phyloP scores from a whole-genome alignment of 2,888 invertebrate species.

The Thyatira batis region DNA sequence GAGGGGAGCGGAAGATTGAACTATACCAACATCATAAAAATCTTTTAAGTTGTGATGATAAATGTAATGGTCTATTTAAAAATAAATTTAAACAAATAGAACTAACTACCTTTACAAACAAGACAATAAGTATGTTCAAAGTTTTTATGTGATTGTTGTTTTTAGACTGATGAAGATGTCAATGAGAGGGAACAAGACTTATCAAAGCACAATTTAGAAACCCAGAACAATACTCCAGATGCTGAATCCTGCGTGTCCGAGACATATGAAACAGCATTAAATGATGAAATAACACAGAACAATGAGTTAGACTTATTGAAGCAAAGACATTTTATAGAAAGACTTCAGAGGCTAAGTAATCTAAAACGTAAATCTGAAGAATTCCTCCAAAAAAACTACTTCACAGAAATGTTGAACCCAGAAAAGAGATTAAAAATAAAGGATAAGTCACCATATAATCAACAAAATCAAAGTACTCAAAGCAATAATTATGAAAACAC shows the following conservation, averaged over 20 bases:
- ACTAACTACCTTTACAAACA: no score
- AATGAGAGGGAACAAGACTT: constrained; percentile 62
- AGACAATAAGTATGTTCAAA: not conserved
- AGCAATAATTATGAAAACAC: constrained; percentile 59
- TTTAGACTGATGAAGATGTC: constrained; percentile 72
- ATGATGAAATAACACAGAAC: constrained; percentile 53
- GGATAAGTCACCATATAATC: constrained; percentile 58
- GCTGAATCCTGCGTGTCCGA: constrained; percentile 61
- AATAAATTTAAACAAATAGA: no score
- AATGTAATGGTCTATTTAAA: not conserved
- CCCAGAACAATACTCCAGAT: constrained; percentile 56
- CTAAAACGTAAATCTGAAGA: constrained; percentile 78
- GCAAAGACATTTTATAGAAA: constrained; percentile 73
- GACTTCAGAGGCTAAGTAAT: constrained; percentile 68
- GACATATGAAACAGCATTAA: constrained; percentile 48
- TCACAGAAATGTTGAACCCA: constrained; percentile 57
- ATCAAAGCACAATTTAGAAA: constrained; percentile 53
- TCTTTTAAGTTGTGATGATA: no score
- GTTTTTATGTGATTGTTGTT: no score
- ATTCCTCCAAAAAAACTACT: constrained; percentile 70
- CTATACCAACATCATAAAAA: no score
- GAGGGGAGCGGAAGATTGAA: no score
- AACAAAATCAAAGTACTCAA: constrained; percentile 52
- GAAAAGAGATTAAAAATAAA: constrained; percentile 72
- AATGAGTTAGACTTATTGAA: constrained; percentile 62